Evolutionary conservation across 2,113 vertebrate species (phyloP).

Genomic region (Excalfactoria chinensis): DNA sequence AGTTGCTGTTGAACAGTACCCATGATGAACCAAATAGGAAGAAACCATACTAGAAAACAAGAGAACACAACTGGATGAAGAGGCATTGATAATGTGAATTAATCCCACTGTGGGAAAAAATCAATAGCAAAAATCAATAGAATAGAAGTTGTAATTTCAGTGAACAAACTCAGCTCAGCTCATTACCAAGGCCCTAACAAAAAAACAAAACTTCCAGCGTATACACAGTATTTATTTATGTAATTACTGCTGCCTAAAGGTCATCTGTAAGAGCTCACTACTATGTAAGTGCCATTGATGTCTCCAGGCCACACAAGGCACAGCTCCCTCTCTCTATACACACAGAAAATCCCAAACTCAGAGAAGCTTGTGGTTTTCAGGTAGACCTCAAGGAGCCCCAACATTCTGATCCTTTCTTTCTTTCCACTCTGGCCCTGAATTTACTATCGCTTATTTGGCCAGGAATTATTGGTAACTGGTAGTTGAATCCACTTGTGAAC

Average conservation of each 20-base stretch:
- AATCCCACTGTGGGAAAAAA: neutral
- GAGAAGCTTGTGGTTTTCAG: neutral
- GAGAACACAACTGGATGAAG: neutral
- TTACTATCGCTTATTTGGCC: neutral
- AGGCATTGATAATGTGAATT: neutral
- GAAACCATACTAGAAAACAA: conserved; percentile 92
- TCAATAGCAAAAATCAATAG: neutral
- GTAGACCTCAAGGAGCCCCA: neutral
- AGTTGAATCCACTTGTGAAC: neutral
- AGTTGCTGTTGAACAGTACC: conserved; percentile 96
- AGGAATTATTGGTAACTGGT: neutral
- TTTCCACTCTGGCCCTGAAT: neutral
- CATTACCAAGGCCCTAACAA: neutral
- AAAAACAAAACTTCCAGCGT: neutral
- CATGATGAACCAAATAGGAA: conserved; percentile 97
- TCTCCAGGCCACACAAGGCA: no score
- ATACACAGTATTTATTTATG: neutral
- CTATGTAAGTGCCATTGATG: neutral
- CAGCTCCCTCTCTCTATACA: rapidly evolving
- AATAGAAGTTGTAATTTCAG: neutral
- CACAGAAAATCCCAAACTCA: neutral
- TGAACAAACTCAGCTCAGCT: neutral
- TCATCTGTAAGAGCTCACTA: neutral
- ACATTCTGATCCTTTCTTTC: no score
- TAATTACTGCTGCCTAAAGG: neutral